These are phyloP conservation scores for Heliconius ethilla DNA, from an alignment of 2,888 invertebrate genomes.

Conservation along the genomic window DNA sequence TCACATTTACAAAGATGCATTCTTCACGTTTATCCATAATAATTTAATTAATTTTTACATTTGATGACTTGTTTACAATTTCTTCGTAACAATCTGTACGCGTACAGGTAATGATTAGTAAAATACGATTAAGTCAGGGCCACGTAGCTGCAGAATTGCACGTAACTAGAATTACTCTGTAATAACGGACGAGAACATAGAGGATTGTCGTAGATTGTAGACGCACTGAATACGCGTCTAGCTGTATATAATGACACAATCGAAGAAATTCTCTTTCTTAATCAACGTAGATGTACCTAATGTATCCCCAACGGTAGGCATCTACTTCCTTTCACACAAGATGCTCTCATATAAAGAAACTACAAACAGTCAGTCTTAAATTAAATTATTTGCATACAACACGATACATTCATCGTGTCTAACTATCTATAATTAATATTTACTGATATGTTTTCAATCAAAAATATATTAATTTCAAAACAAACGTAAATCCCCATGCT, in stretches of 20 bases:
- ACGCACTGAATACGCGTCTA: conserved; percentile 63
- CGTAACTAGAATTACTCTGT: conserved; percentile 73
- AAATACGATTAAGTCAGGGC: conserved; percentile 70
- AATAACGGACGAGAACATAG: conserved; percentile 73
- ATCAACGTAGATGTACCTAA: conserved; percentile 47
- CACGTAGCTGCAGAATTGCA: conserved; percentile 56
- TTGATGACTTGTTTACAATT: not conserved
- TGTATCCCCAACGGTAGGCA: conserved; percentile 38
- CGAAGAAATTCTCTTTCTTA: conserved; percentile 64
- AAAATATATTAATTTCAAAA: conserved; percentile 31
- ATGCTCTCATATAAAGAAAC: conserved; percentile 1
- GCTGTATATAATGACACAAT: conserved; percentile 79
- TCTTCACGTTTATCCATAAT: not conserved
- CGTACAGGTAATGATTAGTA: conserved; percentile 46
- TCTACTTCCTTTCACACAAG: conserved; percentile 39
- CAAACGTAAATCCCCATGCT: conserved; percentile 33
- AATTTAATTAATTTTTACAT: not conserved
- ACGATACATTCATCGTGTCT: too few relatives aligned
- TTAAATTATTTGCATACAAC: not conserved
- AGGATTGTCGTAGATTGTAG: conserved; percentile 76
- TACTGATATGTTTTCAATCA: conserved; percentile 14
- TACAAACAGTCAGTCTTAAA: not conserved
- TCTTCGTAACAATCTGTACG: not conserved
- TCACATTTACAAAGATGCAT: not conserved
- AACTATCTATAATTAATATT: conserved; percentile 7